Evolutionary conservation across 1,140 invertebrate genomes (phyloP).

Genomic region (Thaumetopoea pityocampa): DNA sequence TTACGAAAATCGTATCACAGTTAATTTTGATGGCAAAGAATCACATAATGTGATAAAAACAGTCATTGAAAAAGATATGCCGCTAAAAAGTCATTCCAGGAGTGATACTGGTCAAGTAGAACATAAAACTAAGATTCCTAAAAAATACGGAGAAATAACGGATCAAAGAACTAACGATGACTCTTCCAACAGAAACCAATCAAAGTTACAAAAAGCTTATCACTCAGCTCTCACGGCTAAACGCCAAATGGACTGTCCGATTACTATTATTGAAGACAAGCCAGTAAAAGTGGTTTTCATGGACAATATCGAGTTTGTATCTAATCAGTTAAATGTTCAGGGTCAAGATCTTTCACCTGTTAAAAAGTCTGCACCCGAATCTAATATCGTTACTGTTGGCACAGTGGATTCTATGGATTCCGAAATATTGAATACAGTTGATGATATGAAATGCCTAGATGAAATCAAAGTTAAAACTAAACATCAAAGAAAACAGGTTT

Average conservation of each 20-base stretch:
- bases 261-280: conserved; percentile 63
- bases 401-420: conserved; percentile 56
- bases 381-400: conserved; percentile 31
- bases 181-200: conserved; percentile 48
- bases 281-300: conserved; percentile 65
- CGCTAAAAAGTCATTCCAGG: conserved; percentile 41
- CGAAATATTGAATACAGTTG: conserved; percentile 39
- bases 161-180: conserved; percentile 42
- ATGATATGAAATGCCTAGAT: conserved; percentile 45
- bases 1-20: conserved; percentile 58
- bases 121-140: conserved; percentile 39
- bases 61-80: conserved; percentile 43
- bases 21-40: conserved; percentile 54
- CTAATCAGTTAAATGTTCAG: conserved; percentile 46
- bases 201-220: conserved; percentile 65
- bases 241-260: conserved; percentile 48
- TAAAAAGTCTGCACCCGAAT: conserved; percentile 32
- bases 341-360: conserved; percentile 53
- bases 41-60: conserved; percentile 53
- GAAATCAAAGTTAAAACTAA: conserved; percentile 57
- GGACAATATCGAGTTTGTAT: conserved; percentile 43
- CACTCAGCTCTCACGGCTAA: conserved; percentile 57
- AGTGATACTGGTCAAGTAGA: conserved; percentile 46
- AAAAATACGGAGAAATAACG: conserved; percentile 45
- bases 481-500: conserved; percentile 73